Percentiles rank a stretch among this genome's conserved stretches.
Conservation (phyloP, 2,797 vertebrate genomes). For the Falco novaeseelandiae region DNA sequence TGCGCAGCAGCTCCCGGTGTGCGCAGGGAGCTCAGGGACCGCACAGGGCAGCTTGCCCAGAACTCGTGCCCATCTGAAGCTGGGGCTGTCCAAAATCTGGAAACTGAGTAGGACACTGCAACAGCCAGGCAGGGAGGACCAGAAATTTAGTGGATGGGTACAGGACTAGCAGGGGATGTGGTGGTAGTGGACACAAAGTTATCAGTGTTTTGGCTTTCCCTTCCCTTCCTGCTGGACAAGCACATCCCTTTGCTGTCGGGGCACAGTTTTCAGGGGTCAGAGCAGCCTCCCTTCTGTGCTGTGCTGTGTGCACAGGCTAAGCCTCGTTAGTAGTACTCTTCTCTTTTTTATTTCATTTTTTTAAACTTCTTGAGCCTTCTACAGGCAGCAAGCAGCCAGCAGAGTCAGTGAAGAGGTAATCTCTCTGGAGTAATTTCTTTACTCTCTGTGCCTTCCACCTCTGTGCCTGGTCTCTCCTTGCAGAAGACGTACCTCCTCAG, state of each 20-base stretch:
- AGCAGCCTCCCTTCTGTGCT: background rate
- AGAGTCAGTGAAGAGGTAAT: background rate
- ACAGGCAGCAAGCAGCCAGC: background rate
- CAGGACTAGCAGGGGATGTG: background rate
- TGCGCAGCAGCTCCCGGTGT: background rate
- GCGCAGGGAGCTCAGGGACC: background rate
- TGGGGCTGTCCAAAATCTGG: background rate
- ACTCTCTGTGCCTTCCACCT: background rate
- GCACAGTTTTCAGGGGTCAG: background rate
- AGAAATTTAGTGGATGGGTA: background rate
- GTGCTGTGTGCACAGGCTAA: background rate
- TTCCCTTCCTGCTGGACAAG: background rate
- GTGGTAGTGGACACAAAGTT: background rate
- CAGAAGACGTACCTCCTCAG: background rate
- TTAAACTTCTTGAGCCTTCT: background rate
- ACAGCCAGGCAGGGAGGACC: background rate
- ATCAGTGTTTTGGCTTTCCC: background rate
- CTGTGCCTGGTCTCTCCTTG: background rate
- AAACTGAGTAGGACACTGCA: background rate
- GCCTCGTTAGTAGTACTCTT: background rate
- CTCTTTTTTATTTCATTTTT: background rate
- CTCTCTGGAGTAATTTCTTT: background rate
- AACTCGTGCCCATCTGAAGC: fast-evolving
- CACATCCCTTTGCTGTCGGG: background rate
- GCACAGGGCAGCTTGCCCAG: background rate